Evolutionary conservation across 2,797 vertebrate species (phyloP).

Genomic region (Adelosebastes latens): DNA sequence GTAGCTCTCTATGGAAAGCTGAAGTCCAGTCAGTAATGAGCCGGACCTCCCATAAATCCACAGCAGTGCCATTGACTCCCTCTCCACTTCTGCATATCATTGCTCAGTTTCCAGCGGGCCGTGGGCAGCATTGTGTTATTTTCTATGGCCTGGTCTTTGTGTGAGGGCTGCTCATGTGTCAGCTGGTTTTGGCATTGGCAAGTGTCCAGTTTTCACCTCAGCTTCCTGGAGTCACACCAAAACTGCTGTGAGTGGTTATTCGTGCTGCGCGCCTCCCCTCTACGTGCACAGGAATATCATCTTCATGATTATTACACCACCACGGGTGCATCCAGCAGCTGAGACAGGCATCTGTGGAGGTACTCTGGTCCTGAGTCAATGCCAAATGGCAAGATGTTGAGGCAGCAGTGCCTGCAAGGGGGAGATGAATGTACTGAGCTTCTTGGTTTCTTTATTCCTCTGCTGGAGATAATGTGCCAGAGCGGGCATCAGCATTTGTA

Average conservation of each 20-base stretch:
- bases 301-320: neutral
- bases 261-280: neutral
- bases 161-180: neutral
- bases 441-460: neutral
- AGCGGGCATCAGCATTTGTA: slow-evolving; percentile 15
- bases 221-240: neutral
- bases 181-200: neutral
- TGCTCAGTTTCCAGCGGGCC: neutral
- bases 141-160: neutral
- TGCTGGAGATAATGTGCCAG: slow-evolving; percentile 3
- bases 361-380: neutral
- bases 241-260: slow-evolving; percentile 5
- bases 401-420: slow-evolving; percentile 9
- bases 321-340: neutral
- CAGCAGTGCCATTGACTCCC: neutral
- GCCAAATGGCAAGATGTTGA: slow-evolving; percentile 38
- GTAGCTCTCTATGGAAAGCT: neutral
- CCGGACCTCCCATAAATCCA: neutral
- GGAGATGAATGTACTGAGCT: slow-evolving; percentile 2
- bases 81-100: neutral
- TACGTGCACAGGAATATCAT: slow-evolving; percentile 4
- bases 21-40: neutral
- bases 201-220: slow-evolving; percentile 1
- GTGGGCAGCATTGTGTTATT: neutral
- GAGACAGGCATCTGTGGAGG: slow-evolving; percentile 11